phyloP scores from a whole-genome alignment of 2,113 vertebrate species.

The Perca flavescens region DNA sequence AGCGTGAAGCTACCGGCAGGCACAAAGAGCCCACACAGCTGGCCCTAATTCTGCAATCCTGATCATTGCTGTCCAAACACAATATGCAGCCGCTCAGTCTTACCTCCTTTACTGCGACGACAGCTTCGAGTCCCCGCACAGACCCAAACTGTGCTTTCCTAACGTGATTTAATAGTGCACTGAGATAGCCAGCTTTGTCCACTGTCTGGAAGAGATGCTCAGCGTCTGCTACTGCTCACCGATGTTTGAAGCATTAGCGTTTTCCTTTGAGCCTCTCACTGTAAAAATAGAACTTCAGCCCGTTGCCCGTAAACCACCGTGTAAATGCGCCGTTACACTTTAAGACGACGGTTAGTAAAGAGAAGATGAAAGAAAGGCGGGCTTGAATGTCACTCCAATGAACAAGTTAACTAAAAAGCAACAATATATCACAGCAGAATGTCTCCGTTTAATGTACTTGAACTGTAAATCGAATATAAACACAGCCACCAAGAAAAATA shows the following conservation, averaged over 20 bases:
- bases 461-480: background rate
- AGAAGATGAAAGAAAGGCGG: background rate
- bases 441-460: accelerated
- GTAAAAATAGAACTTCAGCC: constrained; percentile 57
- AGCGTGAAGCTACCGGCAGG: constrained; percentile 49
- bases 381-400: accelerated
- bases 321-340: constrained; percentile 28
- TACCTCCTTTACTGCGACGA: constrained; percentile 52
- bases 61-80: constrained; percentile 10
- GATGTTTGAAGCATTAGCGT: constrained; percentile 46
- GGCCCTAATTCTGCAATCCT: constrained; percentile 8
- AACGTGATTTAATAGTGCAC: background rate
- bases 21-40: constrained; percentile 64
- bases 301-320: constrained; percentile 44
- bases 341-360: too few relatives aligned
- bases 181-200: background rate
- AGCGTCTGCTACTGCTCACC: constrained; percentile 30
- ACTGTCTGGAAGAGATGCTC: constrained; percentile 51
- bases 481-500: accelerated
- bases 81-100: constrained; percentile 25
- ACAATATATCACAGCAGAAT: background rate
- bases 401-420: background rate
- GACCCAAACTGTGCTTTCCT: background rate
- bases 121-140: background rate
- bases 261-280: constrained; percentile 50